A percentile compares a stretch with the other conserved stretches of the same genome.
Conservation (phyloP, 30 jellyfish, hydroid and myxozoan species). For the Aurelia sp. region DNA sequence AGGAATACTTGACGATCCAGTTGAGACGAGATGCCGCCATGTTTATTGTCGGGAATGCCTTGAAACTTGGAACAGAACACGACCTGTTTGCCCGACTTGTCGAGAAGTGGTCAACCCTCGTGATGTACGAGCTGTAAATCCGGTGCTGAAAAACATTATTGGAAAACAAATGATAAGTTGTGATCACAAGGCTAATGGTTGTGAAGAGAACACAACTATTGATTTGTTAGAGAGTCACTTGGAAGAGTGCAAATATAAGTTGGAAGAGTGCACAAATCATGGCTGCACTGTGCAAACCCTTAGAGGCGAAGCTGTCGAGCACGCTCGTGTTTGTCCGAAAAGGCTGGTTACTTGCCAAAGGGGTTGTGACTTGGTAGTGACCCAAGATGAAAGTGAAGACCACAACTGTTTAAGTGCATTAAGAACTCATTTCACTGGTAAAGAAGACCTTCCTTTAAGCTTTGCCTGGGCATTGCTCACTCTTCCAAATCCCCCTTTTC, state of each 20-base stretch:
- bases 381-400: slow-evolving; percentile 39
- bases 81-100: slow-evolving; percentile 78
- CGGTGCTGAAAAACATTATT: slow-evolving; percentile 70
- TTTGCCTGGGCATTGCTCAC: no score
- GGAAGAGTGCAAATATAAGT: slow-evolving; percentile 39
- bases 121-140: slow-evolving; percentile 67
- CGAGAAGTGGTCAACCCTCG: slow-evolving; percentile 51
- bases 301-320: slow-evolving; percentile 57
- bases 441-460: neutral
- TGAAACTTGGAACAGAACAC: slow-evolving; percentile 56
- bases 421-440: slow-evolving; percentile 64
- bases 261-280: slow-evolving; percentile 28
- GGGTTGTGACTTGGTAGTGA: slow-evolving; percentile 62
- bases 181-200: slow-evolving; percentile 59
- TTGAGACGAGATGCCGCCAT: slow-evolving; percentile 83
- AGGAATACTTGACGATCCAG: slow-evolving; percentile 77
- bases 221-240: slow-evolving; percentile 51
- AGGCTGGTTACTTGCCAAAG: slow-evolving; percentile 61
- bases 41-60: slow-evolving; percentile 69
- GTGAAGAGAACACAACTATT: slow-evolving; percentile 58
- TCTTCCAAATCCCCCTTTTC: no score
- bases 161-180: slow-evolving; percentile 66
- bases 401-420: slow-evolving; percentile 70
- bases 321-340: slow-evolving; percentile 59
- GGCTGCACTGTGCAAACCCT: slow-evolving; percentile 56